Conservation (phyloP, 1,140 invertebrate species). For the Stegodyphus dumicola region DNA sequence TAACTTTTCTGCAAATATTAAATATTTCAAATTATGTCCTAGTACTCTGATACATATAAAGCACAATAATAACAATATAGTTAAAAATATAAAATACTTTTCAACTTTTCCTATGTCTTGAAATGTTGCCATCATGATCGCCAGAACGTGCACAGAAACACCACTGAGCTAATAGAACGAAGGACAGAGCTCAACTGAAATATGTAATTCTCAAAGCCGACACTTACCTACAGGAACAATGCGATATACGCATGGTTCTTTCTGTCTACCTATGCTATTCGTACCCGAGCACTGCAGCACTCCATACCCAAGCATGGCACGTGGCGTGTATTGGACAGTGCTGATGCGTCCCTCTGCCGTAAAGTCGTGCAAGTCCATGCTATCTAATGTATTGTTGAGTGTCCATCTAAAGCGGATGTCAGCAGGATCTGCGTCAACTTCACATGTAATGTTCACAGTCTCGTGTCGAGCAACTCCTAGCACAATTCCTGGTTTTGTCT, state of each 20-base stretch:
- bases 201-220: not conserved
- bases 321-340: constrained; percentile 69
- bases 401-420: constrained; percentile 62
- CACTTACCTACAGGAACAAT: constrained; percentile 7
- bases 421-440: constrained; percentile 66
- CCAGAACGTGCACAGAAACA: not conserved
- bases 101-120: too few relatives aligned
- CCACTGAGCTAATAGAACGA: constrained; percentile 1
- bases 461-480: constrained; percentile 91
- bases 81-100: too few relatives aligned
- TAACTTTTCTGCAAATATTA: too few relatives aligned
- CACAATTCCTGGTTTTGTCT: constrained; percentile 76
- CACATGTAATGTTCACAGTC: constrained; percentile 84
- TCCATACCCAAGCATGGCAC: constrained; percentile 86
- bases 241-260: constrained; percentile 77
- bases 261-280: constrained; percentile 75
- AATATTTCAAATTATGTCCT: too few relatives aligned
- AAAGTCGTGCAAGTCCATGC: constrained; percentile 3
- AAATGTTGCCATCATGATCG: too few relatives aligned
- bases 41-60: too few relatives aligned
- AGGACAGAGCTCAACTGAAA: not conserved
- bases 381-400: constrained; percentile 78
- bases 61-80: too few relatives aligned
- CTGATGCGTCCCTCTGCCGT: not conserved
- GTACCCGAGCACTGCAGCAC: constrained; percentile 72